phyloP scores from a whole-genome alignment of 2,888 invertebrate species.

The Eueremaeus valkanovi region DNA sequence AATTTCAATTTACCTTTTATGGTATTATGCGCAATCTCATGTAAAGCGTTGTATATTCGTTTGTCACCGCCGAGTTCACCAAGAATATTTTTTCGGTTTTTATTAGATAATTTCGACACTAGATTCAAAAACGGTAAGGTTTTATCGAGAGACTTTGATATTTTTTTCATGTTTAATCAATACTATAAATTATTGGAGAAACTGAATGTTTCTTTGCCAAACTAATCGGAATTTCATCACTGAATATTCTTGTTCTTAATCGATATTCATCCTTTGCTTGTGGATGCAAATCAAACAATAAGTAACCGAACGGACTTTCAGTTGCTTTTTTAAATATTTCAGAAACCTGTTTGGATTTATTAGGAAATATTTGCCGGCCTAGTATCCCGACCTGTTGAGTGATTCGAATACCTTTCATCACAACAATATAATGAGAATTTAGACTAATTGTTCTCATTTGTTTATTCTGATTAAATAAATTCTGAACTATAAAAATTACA shows the following conservation, averaged over 20 bases:
- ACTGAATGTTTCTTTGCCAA: background rate
- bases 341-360: background rate
- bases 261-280: background rate
- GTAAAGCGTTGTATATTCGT: background rate
- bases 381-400: background rate
- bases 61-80: background rate
- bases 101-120: background rate
- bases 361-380: conserved; percentile 34
- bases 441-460: conserved; percentile 37
- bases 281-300: conserved; percentile 34
- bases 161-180: background rate
- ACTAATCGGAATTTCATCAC: background rate
- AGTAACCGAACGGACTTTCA: conserved; percentile 22
- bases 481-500: conserved; percentile 38
- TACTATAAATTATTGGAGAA: background rate
- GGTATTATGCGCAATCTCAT: conserved; percentile 2
- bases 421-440: conserved; percentile 34
- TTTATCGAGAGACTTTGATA: background rate
- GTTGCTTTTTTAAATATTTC: conserved; percentile 36
- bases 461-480: conserved; percentile 37
- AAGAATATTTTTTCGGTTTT: background rate
- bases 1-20: background rate
- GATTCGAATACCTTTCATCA: conserved; percentile 21
- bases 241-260: background rate
- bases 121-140: background rate